These are phyloP conservation scores for Mionectes olivaceus DNA, from an alignment of 2,797 vertebrate species.

Conservation along the genomic window DNA sequence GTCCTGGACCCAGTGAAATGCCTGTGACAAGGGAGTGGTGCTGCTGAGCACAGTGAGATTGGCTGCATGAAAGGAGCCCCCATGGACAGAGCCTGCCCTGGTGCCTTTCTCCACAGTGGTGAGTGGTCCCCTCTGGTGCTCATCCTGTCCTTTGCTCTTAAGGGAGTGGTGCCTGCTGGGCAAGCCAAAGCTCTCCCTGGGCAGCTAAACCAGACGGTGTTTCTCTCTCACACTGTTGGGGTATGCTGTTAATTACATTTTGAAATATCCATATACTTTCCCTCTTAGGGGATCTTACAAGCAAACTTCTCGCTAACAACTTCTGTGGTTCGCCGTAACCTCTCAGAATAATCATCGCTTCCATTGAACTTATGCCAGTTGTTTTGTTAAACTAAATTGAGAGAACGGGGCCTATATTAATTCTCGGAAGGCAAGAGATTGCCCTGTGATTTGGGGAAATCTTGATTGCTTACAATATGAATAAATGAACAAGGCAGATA, in stretches of 20 bases:
- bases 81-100: fast-evolving
- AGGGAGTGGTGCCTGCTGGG: background rate
- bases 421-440: slow-evolving; percentile 50
- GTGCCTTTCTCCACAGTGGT: background rate
- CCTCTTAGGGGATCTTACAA: slow-evolving; percentile 38
- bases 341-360: slow-evolving; percentile 54
- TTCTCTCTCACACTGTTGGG: slow-evolving; percentile 5
- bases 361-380: slow-evolving; percentile 57
- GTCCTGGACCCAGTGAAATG: background rate
- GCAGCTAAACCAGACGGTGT: background rate
- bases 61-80: background rate
- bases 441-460: slow-evolving; percentile 66
- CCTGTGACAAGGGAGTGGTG: fast-evolving
- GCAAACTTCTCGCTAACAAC: background rate
- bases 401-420: slow-evolving; percentile 34
- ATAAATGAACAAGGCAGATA: slow-evolving; percentile 64
- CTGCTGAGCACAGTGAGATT: fast-evolving
- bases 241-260: slow-evolving; percentile 4
- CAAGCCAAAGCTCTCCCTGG: background rate
- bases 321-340: slow-evolving; percentile 44
- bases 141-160: background rate
- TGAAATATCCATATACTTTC: slow-evolving; percentile 52
- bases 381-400: slow-evolving; percentile 59
- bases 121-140: background rate
- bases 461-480: slow-evolving; percentile 59